These are phyloP conservation scores for Rissa tridactyla DNA, from an alignment of 2,113 vertebrate species.

Conservation along the genomic window DNA sequence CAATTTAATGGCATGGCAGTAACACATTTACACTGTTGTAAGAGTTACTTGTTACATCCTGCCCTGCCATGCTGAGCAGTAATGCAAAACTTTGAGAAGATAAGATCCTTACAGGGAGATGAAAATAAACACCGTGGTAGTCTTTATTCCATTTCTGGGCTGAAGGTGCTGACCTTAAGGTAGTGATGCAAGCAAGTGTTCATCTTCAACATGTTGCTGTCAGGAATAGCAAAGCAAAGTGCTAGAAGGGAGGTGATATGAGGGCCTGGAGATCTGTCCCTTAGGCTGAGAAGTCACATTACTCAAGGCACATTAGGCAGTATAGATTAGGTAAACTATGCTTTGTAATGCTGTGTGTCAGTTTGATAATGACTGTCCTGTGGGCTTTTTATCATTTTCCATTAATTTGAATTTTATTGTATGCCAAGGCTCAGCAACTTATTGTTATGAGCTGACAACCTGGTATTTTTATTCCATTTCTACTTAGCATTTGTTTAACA, in stretches of 20 bases:
- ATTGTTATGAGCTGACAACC: conserved; percentile 11
- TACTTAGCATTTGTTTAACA: background rate
- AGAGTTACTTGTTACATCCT: conserved; percentile 17
- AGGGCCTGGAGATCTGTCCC: background rate
- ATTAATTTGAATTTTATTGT: conserved; percentile 37
- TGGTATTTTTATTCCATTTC: conserved; percentile 2
- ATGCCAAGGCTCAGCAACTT: background rate
- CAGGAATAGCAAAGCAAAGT: background rate
- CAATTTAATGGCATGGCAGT: conserved; percentile 48
- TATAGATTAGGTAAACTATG: background rate
- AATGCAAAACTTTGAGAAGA: conserved; percentile 46
- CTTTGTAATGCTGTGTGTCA: background rate
- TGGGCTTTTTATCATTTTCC: background rate
- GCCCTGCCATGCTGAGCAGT: background rate
- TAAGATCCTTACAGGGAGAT: conserved; percentile 55
- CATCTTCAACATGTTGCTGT: background rate
- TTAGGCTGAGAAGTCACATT: background rate
- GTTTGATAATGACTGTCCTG: conserved; percentile 4
- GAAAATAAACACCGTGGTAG: conserved; percentile 64
- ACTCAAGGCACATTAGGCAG: background rate
- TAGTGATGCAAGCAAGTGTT: background rate
- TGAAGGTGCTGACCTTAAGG: conserved; percentile 44
- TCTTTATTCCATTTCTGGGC: conserved; percentile 56
- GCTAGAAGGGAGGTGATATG: background rate
- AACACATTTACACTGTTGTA: conserved; percentile 25